Evolutionary conservation across 2,113 vertebrate species (phyloP), one percentile per base, ranked within the genome.

Genomic region (Corvus cornix): DNA sequence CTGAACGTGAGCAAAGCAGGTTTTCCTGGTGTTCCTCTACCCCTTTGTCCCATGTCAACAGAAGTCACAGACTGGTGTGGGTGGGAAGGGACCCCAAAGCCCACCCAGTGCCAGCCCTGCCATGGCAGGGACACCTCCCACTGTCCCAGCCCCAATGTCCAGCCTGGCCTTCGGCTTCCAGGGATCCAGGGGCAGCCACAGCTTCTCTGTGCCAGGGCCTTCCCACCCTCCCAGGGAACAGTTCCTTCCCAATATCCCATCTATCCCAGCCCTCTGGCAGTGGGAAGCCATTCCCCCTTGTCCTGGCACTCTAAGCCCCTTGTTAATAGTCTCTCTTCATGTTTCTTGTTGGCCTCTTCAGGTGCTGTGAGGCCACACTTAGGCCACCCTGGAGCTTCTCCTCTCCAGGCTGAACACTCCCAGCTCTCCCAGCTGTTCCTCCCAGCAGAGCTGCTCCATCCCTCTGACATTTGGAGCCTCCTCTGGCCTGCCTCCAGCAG

Each of bases 21-120:
- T 7, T 28, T 11, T 31, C 49, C 55, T 17, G 3, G 2, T 19
- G 33, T 51, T 44, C 7, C 49, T 68, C 41, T 5, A 11, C 16
- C 37, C 48, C 37, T 14, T 1, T 37, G 59, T 10, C 43, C n/a
- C 5, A 0, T 1, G 3, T 39, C 58, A 59, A 16, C 10, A 20
- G 2, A 12, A 39, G 30, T 4, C 19, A 26, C 24, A 26, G n/a
- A 30, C 22, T 33, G 37, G 3, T 20, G 1, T 60, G 62, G 16
- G 4, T 10, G 3, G 16, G 23, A 6, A 30, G 33, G 23, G 60
- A 46, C 1, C 23, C 0, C 0, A 52, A 21, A 59, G 0, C 10
- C 18, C 77, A 1, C 0, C 60, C 85, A 63, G 41, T 6, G 23
- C 66, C 74, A 28, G 10, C 75, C 22, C 56, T 4, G 48, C 64